Evolutionary conservation across 1,140 invertebrate species (phyloP).

Genomic region (Drosophila lini): DNA sequence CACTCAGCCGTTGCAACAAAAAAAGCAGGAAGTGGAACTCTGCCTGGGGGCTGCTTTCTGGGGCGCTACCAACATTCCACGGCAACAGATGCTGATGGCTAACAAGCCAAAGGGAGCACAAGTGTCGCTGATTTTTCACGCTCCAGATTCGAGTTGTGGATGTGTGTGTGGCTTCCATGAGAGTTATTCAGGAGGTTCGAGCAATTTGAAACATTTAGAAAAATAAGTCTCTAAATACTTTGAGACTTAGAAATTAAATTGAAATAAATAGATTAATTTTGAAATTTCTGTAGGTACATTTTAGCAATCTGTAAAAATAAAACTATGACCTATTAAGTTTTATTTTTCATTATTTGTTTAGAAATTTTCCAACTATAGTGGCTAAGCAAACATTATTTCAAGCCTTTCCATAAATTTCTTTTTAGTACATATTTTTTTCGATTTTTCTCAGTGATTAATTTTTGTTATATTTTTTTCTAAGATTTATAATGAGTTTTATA

Average conservation of each 20-base stretch:
- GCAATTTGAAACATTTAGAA: slow-evolving; percentile 2
- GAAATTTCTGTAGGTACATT: not conserved
- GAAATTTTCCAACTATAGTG: too few relatives aligned
- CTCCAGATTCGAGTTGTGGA: slow-evolving; percentile 53
- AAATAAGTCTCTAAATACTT: slow-evolving; percentile 1
- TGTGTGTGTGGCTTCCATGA: slow-evolving; percentile 10
- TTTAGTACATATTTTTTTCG: not conserved
- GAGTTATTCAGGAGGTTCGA: slow-evolving; percentile 5
- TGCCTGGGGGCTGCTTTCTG: slow-evolving; percentile 37
- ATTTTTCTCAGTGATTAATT: not conserved
- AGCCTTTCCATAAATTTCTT: not conserved
- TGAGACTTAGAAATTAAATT: not conserved
- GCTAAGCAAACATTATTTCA: not conserved
- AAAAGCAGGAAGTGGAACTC: slow-evolving; percentile 38
- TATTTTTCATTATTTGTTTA: too few relatives aligned
- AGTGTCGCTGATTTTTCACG: slow-evolving; percentile 75
- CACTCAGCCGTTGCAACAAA: slow-evolving; percentile 13
- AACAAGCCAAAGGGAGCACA: slow-evolving; percentile 64
- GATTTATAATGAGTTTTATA: slow-evolving; percentile 21
- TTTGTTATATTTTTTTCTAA: not conserved
- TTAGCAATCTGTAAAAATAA: not conserved
- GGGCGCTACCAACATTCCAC: slow-evolving; percentile 32
- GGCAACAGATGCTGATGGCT: slow-evolving; percentile 64
- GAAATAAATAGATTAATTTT: too few relatives aligned
- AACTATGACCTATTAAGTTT: too few relatives aligned